Evolutionary conservation across 2,113 vertebrate genomes (phyloP), one percentile per base, ranked within the genome.

Genomic region (Gadus chalcogrammus): DNA sequence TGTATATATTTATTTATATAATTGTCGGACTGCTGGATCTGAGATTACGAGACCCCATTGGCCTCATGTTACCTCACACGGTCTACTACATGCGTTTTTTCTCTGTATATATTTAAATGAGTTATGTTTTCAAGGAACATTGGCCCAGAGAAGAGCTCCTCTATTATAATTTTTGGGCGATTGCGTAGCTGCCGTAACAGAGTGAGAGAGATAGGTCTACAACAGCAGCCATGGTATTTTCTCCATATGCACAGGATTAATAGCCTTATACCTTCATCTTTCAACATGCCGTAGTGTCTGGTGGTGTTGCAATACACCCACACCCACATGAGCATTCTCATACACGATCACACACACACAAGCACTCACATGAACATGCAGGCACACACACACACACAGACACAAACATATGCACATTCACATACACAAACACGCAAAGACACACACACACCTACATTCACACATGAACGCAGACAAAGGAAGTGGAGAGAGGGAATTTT

Each of bases 401-500:
- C 61, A 15, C 61, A 62, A 1, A 28, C 24, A 31, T 27, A 31
- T 13, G 53, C 38, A 65, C 64, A 65, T 38, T 22, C 64, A 52
- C 64, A 28, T 2, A 72, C 1, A 38, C 63, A 42, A 35, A 31
- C 68, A 69, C 38, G 62, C 6, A 52, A 15, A 67, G 4, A 20
- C 15, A 22, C 1, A 67, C 64, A 69, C 20, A 61, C 61, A 38
- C 22, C n/a, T 52, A 48, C 15, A 60, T 22, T 13, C 60, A 62
- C 22, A 27, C 61, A 27, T 22, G 15, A 18, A 62, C 61, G 20
- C 61, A 62, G 20, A 70, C 42, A n/a, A 16, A 52, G 38, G 27
- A 35, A 16, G 24, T n/a, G 60, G 66, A 67, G 27, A 77, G 60
- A 56, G 63, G 74, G 18, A 66, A 68, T 73, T 88, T 84, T 83